These are phyloP conservation scores for Ceratosolen fusciceps DNA, from an alignment of 1,140 invertebrate genomes.

Conservation along the genomic window DNA sequence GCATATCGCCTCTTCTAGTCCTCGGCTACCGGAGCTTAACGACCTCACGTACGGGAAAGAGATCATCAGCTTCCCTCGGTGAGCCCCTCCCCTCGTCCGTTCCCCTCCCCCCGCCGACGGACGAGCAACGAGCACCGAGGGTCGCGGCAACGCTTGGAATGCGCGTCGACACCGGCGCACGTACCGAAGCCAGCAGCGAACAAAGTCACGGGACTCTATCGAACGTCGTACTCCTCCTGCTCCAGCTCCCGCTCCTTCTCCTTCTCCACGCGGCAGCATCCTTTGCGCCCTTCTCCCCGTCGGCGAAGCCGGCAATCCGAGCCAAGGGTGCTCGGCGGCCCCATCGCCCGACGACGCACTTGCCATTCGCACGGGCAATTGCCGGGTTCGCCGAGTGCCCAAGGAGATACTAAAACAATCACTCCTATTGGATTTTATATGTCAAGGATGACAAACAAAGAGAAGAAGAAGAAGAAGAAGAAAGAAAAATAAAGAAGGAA, in stretches of 20 bases:
- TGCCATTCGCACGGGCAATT: neutral
- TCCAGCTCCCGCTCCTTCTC: neutral
- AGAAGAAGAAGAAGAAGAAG: no score
- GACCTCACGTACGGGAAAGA: neutral
- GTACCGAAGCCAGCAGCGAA: neutral
- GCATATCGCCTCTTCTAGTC: neutral
- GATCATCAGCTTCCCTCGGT: neutral
- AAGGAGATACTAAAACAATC: no score
- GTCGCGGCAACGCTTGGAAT: no score
- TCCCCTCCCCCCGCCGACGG: neutral
- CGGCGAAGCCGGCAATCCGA: neutral
- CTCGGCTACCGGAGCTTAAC: neutral
- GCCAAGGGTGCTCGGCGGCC: neutral
- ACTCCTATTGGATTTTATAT: no score
- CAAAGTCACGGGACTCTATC: neutral
- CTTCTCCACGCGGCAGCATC: neutral
- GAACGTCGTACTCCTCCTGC: neutral
- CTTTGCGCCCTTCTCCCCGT: neutral
- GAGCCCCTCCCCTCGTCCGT: neutral
- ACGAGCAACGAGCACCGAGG: no score
- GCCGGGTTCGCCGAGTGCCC: no score
- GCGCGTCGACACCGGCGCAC: no score
- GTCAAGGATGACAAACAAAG: no score
- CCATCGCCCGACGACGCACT: neutral
- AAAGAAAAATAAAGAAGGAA: no score